Base-by-base conservation (phyloP, 2,888 invertebrate genomes). In the Aproaerema taeniolella region DNA sequence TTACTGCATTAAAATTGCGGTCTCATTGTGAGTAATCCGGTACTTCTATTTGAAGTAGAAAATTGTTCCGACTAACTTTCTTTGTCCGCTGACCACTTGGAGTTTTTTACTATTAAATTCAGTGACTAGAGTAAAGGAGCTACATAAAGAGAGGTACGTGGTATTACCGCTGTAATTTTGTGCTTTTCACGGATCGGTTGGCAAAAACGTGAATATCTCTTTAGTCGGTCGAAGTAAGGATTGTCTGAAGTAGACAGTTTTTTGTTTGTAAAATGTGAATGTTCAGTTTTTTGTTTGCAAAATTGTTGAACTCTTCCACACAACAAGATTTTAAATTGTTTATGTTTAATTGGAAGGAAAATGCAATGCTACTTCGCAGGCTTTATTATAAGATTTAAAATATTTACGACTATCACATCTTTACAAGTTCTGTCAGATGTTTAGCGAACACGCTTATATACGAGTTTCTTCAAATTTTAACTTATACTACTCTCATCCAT, bases 81-180 rank as follows among this genome's bases (percentile, higher is more conserved):
- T 81, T 80, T 79, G 81, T 81, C 60, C 67, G 62, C 57, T 81
- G 81, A 79, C 80, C 81, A 70, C 62, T 76, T 48, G 54, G 38
- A 67, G 67, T 74, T 78, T 77, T 77, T 72, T 72, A 77, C 77
- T 76, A 75, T 75, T 68, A 77, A 75, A 73, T 69, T 69, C 68
- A 66, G 49, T 54, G 58, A 57, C 58, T 58, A 52, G 45, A 48
- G n/a, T n/a, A n/a, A n/a, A n/a, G 40, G 43, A 41, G 30, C 29
- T 32, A 24, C 41, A 36, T 39, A 31, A 33, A 40, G 39, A 20
- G 30, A 36, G 38, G 46, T 50, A 34, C 33, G 47, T 39, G 31
- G 45, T 41, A 50, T 52, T 47, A 48, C 43, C 34, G 39, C 38
- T 43, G 52, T 51, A 57, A 57, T 57, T 57, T 53, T 42, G 48